Evolutionary conservation across 2,797 vertebrate species (phyloP), one percentile per base, ranked within the genome.

Genomic region (Loris lydekkerianus): DNA sequence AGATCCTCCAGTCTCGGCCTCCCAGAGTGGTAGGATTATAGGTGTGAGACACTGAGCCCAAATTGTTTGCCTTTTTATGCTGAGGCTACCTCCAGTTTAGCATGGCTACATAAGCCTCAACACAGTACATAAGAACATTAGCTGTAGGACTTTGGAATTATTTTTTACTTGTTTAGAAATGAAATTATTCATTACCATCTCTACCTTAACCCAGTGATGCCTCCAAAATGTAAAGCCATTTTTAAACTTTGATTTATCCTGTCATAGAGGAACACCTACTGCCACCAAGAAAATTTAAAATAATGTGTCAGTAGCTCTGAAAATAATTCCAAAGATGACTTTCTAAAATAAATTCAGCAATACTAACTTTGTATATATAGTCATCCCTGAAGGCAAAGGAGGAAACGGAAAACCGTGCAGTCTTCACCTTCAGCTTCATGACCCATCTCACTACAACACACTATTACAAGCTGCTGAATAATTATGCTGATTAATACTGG

Each of bases 401-500:
- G 83, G 43, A 46, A 94, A 21, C 6, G 70, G 34, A 81, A 46
- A 40, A 4, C 1, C 8, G 70, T 15, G 72, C 23, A 40, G 25
- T 53, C 40, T 84, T 95, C 46, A 80, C 34, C 7, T 85, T 17
- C 21, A 60, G 20, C 43, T 67, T 92, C 43, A 49, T 65, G 49
- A n/a, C 11, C 61, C 15, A 2, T 25, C 29, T 4, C n/a, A 34
- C 37, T 63, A 5, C 15, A n/a, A 29, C 25, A 60, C n/a, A 67
- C 37, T 56, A 14, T 29, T 60, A 37, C 10, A 49, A 65, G 40
- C 46, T 58, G 92, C 40, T 75, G 40, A 84, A 81, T 86, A 34
- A 93, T 65, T 80, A 56, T n/a, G 11, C 17, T 86, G 70, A 92
- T 86, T 83, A 97, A 23, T 31, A 49, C 78, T 58, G 94, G 56